A percentile compares a stretch with the other conserved stretches of the same genome.
Evolutionary conservation across 2,888 invertebrate species (phyloP).

Genomic region (Eilema depressum): DNA sequence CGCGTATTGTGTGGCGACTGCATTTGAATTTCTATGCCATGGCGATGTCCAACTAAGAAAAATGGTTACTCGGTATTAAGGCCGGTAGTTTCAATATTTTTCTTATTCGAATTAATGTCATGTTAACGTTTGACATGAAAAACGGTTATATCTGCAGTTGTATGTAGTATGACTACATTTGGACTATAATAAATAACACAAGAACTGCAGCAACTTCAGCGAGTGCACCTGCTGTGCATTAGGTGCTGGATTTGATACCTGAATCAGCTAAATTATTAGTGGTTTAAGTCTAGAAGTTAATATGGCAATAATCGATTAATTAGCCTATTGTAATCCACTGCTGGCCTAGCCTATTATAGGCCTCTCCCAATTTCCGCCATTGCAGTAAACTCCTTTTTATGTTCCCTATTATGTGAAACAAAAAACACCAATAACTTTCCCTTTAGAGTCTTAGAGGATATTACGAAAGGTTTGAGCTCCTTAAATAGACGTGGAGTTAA

Average conservation of each 20-base stretch:
- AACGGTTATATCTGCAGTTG: background rate
- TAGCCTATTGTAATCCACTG: too few relatives aligned
- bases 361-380: too few relatives aligned
- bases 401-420: background rate
- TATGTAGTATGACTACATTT: too few relatives aligned
- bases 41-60: constrained; percentile 45
- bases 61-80: constrained; percentile 52
- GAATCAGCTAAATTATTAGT: background rate
- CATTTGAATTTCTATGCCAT: constrained; percentile 54
- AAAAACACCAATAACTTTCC: background rate
- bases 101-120: constrained; percentile 37
- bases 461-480: background rate
- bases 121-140: background rate
- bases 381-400: too few relatives aligned
- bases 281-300: background rate
- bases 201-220: too few relatives aligned
- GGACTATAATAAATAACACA: too few relatives aligned
- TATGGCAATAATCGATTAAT: background rate
- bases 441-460: background rate
- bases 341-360: too few relatives aligned
- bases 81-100: constrained; percentile 46
- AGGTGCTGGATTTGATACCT: background rate
- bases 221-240: background rate
- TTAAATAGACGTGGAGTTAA: background rate
- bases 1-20: constrained; percentile 56